Base-by-base conservation (phyloP, 2,888 invertebrate species). In the Halocaridina rubra region DNA sequence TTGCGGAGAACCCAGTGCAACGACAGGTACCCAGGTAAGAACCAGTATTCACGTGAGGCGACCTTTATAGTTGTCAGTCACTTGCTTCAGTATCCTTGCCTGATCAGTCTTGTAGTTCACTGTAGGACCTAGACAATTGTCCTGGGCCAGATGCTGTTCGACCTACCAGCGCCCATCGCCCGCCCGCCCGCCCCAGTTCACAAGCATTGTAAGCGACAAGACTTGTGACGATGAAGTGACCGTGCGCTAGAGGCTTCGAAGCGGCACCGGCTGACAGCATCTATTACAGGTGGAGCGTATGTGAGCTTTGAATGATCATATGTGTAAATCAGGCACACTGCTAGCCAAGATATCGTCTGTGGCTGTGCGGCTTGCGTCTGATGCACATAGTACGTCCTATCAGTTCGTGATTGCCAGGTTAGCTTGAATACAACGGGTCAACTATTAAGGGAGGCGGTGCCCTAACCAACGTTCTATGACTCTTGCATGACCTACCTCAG, bases 11-110 rank as follows among this genome's bases (percentile, higher is more conserved):
- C 75, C 75, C 67, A 74, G 75, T 74, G 69, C 79, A 84, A 32
- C 75, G 80, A 80, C 84, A 79, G 84, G 80, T 80, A 79, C 57
- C 72, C 84, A 84, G 84, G 84, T 84, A 84, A 84, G 84, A 84
- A 39, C 74, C 75, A 80, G 53, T 57, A 79, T 64, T 80, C 84
- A 84, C 79, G 46, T 64, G 84, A 79, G 74, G 84, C 84, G 77
- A 77, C 76, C 78, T 78, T 79, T n/a, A 61, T 84, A 84, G 84
- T 84, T 82, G 82, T 77, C 77, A 78, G 82, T 77, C 77, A 78
- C 32, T 75, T 79, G 79, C 79, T 80, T 80, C 67, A 79, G 79
- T 84, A 84, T 84, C 84, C 84, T 84, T 84, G 82, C 82, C 82
- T 82, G 77, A 77, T 46, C 74, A 75, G 72, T 71, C 74, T 67